Evolutionary conservation across 2,113 vertebrate genomes (phyloP), one percentile per base, ranked within the genome.

Genomic region (Diadophis punctatus): DNA sequence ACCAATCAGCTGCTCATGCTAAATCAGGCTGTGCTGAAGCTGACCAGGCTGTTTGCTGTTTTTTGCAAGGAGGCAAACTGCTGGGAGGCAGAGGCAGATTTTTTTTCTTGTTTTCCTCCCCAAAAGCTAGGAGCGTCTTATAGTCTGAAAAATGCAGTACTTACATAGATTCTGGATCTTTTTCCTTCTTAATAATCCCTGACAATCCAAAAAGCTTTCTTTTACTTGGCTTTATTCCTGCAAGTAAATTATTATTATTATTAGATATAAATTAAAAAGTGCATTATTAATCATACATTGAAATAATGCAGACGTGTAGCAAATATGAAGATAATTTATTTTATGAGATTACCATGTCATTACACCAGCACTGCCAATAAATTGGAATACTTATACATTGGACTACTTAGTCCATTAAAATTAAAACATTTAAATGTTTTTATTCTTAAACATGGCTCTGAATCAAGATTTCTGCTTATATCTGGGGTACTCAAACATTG

Each of bases 161-260:
- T 98, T 97, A 99, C 99, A 98, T 97, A 91, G 98, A 99, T 96
- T 99, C 99, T 89, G 98, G 97, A 97, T 99, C 99, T 96, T 99
- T 99, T 96, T 99, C 99, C 97, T 98, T 99, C 95, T 97, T 98
- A 95, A 98, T 98, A 89, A 99, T 98, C 90, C 98, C 99, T 80
- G 99, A 98, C 94, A 99, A 98, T 90, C 97, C 98, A 95, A 99
- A 99, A 43, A 98, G 96, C 96, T 99, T 99, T 95, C 98, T 98
- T 97, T 98, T 99, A 95, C 98, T 98, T 94, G 98, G 98, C 97
- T 99, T 99, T 96, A 99, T 95, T 93, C 98, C 99, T 98, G 88
- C 16, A 43, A 93, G 96, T 95, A 27, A 53, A 2, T 95, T 90
- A 91, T 92, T 58, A 58, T 92, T 58, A 58, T 53, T 90, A 92